Base-by-base conservation (phyloP, 2,113 vertebrate genomes). In the Eubucco bourcierii region DNA sequence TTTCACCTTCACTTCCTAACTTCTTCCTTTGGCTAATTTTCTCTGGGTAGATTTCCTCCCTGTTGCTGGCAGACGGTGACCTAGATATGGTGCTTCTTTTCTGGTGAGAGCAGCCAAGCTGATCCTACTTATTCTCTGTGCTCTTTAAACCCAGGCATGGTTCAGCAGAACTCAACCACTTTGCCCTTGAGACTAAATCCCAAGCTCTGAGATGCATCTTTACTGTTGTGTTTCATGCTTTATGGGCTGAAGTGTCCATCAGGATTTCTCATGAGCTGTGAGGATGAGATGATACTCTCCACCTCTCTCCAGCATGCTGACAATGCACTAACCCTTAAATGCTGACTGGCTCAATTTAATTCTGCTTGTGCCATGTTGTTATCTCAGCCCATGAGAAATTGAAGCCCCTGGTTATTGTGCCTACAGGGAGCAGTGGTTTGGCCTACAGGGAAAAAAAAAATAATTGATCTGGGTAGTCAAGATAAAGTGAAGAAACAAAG, bases 41-140 rank as follows among this genome's bases (percentile, higher is more conserved):
- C 68, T 73, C 39, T 39, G 65, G 21, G 25, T 34, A 67, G 44
- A 15, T 71, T 82, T 82, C 41, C 21, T 87, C 12, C 56, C 37
- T 1, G 0, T 29, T 3, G 1, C 46, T 73, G 60, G 7, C 46
- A 80, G 46, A 80, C 0, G 0, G 34, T 63, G 53, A 59, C 41
- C 72, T 7, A 11, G 24, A 29, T 74, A 39, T 74, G 15, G 68
- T 55, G 39, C 8, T 5, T 65, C n/a, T 70, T 82, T 88, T 53
- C 56, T 67, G 33, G 29, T 59, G 23, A 67, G 77, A 64, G 53
- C 41, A 66, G 58, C 77, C 5, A 6, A 86, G 28, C 9, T 74
- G 84, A 29, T 64, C 39, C 31, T 34, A 12, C 29, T 55, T 71
- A 8, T 29, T 71, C 65, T 83, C 33, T 0, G 0, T 33, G 23